These are phyloP conservation scores for Manacus vitellinus DNA, from an alignment of 2,113 vertebrate species.

Conservation along the genomic window DNA sequence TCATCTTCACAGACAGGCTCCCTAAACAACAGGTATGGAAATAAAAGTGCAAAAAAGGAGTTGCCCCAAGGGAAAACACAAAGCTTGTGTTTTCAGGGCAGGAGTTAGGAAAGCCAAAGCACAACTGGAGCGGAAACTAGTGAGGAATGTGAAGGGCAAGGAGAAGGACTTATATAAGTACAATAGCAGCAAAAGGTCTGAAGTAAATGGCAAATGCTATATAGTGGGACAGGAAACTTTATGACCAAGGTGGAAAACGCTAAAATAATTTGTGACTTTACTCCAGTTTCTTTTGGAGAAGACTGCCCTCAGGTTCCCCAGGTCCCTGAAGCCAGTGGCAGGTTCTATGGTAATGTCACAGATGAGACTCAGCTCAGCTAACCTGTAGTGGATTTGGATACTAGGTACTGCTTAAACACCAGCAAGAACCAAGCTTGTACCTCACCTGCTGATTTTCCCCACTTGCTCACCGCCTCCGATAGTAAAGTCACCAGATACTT, in stretches of 20 bases:
- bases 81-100: neutral
- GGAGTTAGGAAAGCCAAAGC: neutral
- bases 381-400: neutral
- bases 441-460: neutral
- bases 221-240: neutral
- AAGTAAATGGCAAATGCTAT: neutral
- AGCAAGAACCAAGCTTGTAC: neutral
- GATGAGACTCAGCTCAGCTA: neutral
- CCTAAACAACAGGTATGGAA: neutral
- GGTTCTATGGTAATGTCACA: neutral
- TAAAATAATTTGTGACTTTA: neutral
- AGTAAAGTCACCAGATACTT: neutral
- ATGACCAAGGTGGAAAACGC: neutral
- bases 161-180: neutral
- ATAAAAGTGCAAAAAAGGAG: neutral
- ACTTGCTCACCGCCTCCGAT: rapidly evolving
- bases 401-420: neutral
- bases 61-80: neutral
- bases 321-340: neutral
- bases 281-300: neutral
- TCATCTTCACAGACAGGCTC: neutral
- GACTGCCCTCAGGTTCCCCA: neutral
- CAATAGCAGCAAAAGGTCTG: neutral
- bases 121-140: neutral
- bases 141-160: neutral